Percentiles rank a stretch among this genome's conserved stretches.
Conservation (phyloP, 2,888 invertebrate genomes). For the Neocrepidodera transversa region DNA sequence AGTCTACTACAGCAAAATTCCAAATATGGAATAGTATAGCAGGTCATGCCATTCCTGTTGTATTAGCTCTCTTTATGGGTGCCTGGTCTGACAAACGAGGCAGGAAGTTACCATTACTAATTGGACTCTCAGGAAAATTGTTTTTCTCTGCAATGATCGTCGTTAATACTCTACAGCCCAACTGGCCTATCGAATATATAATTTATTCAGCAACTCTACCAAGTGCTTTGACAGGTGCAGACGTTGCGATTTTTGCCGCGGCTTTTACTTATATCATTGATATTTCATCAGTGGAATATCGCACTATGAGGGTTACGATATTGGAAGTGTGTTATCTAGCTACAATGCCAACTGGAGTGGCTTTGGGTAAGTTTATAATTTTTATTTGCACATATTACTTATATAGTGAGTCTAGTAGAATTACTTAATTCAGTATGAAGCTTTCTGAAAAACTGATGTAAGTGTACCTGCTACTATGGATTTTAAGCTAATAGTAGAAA, state of each 20-base stretch:
- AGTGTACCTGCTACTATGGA: no score
- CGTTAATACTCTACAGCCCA: constrained; percentile 65
- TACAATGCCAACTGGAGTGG: constrained; percentile 84
- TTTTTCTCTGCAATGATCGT: constrained; percentile 79
- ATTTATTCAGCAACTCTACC: constrained; percentile 80
- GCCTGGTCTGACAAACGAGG: constrained; percentile 84
- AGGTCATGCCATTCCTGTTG: constrained; percentile 75
- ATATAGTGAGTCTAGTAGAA: no score
- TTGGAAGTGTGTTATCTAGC: constrained; percentile 82
- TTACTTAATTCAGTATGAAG: no score
- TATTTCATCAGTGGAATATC: constrained; percentile 70
- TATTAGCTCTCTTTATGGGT: constrained; percentile 80
- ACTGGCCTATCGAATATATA: constrained; percentile 78
- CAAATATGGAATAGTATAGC: constrained; percentile 81
- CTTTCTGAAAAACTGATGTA: no score
- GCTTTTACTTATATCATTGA: constrained; percentile 84
- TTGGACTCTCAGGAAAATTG: constrained; percentile 77
- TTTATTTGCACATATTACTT: no score
- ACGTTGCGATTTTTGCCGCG: constrained; percentile 80
- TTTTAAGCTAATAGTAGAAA: no score
- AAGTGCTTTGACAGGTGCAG: constrained; percentile 78
- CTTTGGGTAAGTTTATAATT: constrained; percentile 71
- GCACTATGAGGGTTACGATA: constrained; percentile 82
- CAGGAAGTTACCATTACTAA: constrained; percentile 73
- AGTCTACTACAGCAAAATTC: constrained; percentile 77